Base-by-base conservation (phyloP, 2,888 invertebrate species). In the Drosophila neoperkinsi region DNA sequence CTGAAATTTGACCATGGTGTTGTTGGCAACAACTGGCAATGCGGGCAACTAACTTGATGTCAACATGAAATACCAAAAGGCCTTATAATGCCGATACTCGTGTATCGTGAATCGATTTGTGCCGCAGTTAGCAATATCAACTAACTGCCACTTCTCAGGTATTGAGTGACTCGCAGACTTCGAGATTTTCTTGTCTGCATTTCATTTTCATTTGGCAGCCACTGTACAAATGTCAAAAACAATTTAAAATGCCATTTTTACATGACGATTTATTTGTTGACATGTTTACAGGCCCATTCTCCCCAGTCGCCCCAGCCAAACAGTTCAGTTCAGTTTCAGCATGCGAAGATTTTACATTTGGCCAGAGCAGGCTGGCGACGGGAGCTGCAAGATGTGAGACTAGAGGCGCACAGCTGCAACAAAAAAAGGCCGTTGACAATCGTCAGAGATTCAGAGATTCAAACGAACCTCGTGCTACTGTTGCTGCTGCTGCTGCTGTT, bases 171-270 rank as follows among this genome's bases (percentile, higher is more conserved):
- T 78, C 63, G 78, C 65, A 41, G 70, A 77, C 61, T 77, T 77
- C 25, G 58, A 62, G 68, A 77, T 77, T 77, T 77, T 77, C 59
- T 77, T 85, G 85, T 79, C 79, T 77, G 88, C 88, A 85, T 85
- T 85, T 85, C 88, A 85, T 85, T 79, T 85, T 85, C 88, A 85
- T 85, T 85, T 85, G 85, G 85, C 85, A 88, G 85, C 79, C 82
- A 74, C 88, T 74, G 85, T 83, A 79, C 86, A 86, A 91, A 90
- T 84, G 91, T 92, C 92, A 84, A 71, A 89, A 92, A 88, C 91
- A 86, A 92, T 92, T 92, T 92, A 81, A 90, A 91, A 92, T 90
- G 82, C 91, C 90, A 92, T 91, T 87, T 89, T 88, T 89, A 89
- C 89, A 87, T 85, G 90, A 90, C 90, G 91, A 88, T 91, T 91